phyloP scores from a whole-genome alignment of 2,888 invertebrate species.

The Venustoraphidia nigricollis region DNA sequence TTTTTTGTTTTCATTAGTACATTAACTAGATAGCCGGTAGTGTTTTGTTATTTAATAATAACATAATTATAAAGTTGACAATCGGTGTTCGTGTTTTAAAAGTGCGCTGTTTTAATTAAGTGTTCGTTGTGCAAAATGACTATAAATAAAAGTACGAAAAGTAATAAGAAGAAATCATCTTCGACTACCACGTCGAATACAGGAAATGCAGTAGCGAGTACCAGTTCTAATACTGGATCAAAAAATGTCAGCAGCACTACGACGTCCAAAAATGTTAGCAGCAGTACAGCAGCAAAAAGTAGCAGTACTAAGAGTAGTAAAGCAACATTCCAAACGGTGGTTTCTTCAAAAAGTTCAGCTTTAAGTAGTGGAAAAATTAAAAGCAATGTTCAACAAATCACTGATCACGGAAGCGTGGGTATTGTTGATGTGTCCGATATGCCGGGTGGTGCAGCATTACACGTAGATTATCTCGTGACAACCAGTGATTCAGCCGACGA shows the following conservation, averaged over 20 bases:
- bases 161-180: too few species aligned
- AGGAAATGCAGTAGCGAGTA: too few species aligned
- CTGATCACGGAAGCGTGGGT: neutral
- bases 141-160: too few species aligned
- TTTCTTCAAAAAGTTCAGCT: conserved; percentile 24
- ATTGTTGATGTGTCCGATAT: neutral
- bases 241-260: neutral
- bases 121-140: too few species aligned
- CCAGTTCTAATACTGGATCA: neutral
- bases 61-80: too few species aligned
- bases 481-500: neutral
- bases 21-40: too few species aligned
- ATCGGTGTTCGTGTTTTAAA: too few species aligned
- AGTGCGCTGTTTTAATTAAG: too few species aligned
- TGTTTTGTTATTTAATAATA: too few species aligned
- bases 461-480: neutral
- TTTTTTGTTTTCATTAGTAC: too few species aligned
- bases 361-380: conserved; percentile 26
- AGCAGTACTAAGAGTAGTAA: neutral
- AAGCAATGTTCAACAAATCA: conserved; percentile 8
- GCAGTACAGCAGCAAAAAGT: neutral
- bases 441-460: neutral
- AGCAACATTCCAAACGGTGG: neutral
- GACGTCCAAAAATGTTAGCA: neutral
- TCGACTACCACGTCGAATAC: too few species aligned